Conservation (phyloP, 2,888 invertebrate genomes). For the Caenorhabditis parvicauda region DNA sequence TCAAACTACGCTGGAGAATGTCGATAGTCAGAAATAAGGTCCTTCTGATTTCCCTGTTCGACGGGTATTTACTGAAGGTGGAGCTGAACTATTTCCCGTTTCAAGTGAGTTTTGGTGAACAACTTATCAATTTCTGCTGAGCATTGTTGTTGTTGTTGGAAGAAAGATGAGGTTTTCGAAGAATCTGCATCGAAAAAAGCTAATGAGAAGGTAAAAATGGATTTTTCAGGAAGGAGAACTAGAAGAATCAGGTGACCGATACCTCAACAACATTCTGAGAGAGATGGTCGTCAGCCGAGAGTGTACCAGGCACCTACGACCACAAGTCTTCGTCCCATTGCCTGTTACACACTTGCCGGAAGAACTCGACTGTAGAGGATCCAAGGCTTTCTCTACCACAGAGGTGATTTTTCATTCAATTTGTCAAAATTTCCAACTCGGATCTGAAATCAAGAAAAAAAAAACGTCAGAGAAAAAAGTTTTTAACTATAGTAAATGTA, state of each 20-base stretch:
- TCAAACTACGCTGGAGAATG: conserved; percentile 24
- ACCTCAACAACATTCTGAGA: conserved; percentile 34
- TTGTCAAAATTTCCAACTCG: neutral
- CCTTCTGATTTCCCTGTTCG: conserved; percentile 47
- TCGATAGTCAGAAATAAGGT: conserved; percentile 49
- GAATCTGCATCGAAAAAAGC: too few species aligned
- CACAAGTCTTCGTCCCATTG: conserved; percentile 43
- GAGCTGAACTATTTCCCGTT: conserved; percentile 51
- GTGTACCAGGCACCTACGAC: conserved; percentile 29
- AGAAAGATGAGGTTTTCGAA: too few species aligned
- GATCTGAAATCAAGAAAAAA: neutral
- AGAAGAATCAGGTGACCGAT: too few species aligned
- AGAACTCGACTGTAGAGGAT: conserved; percentile 47
- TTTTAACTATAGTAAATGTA: too few species aligned
- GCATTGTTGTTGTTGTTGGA: too few species aligned
- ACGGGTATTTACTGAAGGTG: conserved; percentile 47
- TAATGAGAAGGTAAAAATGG: too few species aligned
- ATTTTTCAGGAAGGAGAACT: too few species aligned
- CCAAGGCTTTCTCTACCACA: conserved; percentile 31
- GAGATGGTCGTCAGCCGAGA: conserved; percentile 45
- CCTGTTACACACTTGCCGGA: conserved; percentile 46
- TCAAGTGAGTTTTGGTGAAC: conserved; percentile 4
- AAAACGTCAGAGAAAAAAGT: too few species aligned
- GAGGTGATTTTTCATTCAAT: conserved; percentile 25
- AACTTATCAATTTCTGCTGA: neutral